Conservation (phyloP, 1,140 invertebrate species). For the Amyelois transitella region DNA sequence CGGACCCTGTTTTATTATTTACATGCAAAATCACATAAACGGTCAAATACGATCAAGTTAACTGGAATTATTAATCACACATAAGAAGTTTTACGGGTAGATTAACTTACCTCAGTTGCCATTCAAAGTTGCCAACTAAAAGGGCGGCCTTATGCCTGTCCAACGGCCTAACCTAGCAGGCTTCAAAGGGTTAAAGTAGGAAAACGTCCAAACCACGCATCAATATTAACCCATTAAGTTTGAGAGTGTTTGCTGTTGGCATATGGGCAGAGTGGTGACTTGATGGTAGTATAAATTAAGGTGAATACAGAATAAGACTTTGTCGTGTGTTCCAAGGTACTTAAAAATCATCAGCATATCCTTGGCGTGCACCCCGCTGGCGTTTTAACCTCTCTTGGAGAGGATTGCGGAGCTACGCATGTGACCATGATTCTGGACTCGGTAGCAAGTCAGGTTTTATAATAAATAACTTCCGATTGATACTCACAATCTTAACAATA, state of each 20-base stretch:
- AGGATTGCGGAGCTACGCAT: too few species aligned
- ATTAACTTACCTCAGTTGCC: constrained; percentile 18
- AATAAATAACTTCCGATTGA: too few species aligned
- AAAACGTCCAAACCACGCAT: constrained; percentile 51
- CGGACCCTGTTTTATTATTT: neutral
- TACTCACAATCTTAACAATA: too few species aligned
- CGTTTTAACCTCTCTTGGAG: too few species aligned
- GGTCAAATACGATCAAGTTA: neutral
- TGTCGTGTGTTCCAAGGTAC: too few species aligned
- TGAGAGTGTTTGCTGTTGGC: constrained; percentile 29
- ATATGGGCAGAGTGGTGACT: constrained; percentile 1
- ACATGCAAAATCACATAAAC: constrained; percentile 2
- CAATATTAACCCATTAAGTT: constrained; percentile 52
- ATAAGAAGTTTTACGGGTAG: constrained; percentile 14
- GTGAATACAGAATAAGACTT: neutral
- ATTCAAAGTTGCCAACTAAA: constrained; percentile 32
- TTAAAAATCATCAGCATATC: too few species aligned
- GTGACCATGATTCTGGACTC: too few species aligned
- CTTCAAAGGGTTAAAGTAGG: constrained; percentile 34
- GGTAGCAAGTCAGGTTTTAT: too few species aligned
- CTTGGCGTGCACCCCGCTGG: too few species aligned
- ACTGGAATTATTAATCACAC: constrained; percentile 23
- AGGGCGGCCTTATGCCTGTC: constrained; percentile 11
- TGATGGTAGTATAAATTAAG: neutral
- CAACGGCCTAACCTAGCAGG: constrained; percentile 6